Conservation (phyloP, 1,140 invertebrate species). For the Aphaenogaster floridana region DNA sequence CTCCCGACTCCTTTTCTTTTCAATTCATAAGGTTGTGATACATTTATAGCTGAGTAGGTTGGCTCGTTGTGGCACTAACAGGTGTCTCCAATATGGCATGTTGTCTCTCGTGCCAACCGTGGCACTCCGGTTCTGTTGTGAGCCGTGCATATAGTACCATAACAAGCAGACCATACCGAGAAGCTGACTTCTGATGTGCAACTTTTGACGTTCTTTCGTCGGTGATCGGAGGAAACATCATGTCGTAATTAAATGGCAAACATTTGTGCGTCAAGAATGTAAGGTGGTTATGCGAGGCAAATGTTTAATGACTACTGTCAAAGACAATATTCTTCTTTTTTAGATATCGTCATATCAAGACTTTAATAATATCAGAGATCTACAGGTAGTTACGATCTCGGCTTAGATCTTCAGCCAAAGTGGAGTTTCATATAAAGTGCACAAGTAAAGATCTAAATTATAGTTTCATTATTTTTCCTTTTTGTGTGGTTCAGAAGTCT, state of each 20-base stretch:
- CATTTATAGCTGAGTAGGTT: slow-evolving; percentile 77
- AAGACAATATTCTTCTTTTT: neutral
- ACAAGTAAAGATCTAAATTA: neutral
- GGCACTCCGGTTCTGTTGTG: slow-evolving; percentile 66
- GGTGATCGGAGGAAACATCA: neutral
- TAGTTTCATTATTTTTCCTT: neutral
- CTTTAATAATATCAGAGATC: neutral
- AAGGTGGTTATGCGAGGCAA: neutral
- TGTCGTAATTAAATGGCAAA: slow-evolving; percentile 5
- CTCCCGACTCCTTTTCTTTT: slow-evolving; percentile 64
- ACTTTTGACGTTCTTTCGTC: slow-evolving; percentile 30
- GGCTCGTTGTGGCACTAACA: slow-evolving; percentile 78
- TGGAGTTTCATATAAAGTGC: neutral
- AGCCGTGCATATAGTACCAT: slow-evolving; percentile 73
- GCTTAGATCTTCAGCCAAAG: neutral
- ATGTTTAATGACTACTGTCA: too few species aligned
- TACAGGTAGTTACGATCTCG: neutral
- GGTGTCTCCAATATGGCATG: slow-evolving; percentile 85
- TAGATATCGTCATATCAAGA: neutral
- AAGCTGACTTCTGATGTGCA: slow-evolving; percentile 61
- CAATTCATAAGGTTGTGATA: slow-evolving; percentile 79
- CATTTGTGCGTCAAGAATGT: neutral
- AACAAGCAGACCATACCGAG: slow-evolving; percentile 68
- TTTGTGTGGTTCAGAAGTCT: neutral
- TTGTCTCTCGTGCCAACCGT: slow-evolving; percentile 79